These are phyloP conservation scores for Galeopsomyia nigrocyanea DNA, from an alignment of 2,888 invertebrate genomes.

Conservation along the genomic window DNA sequence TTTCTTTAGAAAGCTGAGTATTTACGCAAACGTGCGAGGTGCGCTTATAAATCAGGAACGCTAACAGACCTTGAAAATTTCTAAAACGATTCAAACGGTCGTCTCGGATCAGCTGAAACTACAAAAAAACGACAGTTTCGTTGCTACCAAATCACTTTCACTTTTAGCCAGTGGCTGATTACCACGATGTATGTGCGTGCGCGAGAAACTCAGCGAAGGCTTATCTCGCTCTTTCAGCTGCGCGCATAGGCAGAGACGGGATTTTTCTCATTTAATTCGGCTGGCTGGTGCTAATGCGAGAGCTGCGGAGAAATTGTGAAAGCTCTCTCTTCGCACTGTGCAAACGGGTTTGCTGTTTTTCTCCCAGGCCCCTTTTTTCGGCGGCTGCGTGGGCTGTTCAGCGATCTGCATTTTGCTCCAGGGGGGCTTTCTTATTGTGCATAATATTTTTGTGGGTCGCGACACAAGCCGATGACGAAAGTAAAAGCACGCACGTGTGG, in stretches of 20 bases:
- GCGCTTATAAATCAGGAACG: too few species aligned
- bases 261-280: constrained; percentile 22
- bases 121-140: background rate
- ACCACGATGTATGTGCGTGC: constrained; percentile 7
- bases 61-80: too few species aligned
- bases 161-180: constrained; percentile 21
- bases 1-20: too few species aligned
- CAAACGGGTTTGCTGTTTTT: constrained; percentile 29
- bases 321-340: constrained; percentile 6
- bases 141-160: constrained; percentile 39
- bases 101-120: too few species aligned
- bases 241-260: background rate
- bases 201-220: constrained; percentile 7
- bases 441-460: background rate
- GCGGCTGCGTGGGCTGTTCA: background rate
- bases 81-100: too few species aligned
- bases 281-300: constrained; percentile 7
- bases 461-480: too few species aligned
- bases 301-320: constrained; percentile 41
- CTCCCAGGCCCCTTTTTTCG: constrained; percentile 7
- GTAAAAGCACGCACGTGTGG: too few species aligned
- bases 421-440: background rate
- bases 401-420: background rate
- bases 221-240: background rate
- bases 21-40: too few species aligned